phyloP scores from a whole-genome alignment of 2,113 vertebrate species.

The Tragulus kanchil region DNA sequence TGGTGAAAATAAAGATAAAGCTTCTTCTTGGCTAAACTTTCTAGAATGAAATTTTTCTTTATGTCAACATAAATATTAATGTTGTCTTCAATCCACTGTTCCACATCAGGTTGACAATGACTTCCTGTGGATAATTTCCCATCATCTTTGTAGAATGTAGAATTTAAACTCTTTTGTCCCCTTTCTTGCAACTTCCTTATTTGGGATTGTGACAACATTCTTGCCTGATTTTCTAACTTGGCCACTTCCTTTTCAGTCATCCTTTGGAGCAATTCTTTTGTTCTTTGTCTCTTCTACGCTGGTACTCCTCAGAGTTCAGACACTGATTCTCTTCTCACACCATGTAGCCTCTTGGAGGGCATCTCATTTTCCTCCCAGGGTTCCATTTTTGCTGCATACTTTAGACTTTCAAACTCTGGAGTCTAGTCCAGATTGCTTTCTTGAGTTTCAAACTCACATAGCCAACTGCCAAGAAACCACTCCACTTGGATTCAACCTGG shows the following conservation, averaged over 20 bases:
- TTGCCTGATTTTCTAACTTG: not conserved
- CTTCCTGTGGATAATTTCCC: not conserved
- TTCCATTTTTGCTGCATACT: not conserved
- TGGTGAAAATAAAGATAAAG: slow-evolving; percentile 32
- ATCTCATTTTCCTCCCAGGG: not conserved
- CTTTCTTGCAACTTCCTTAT: slow-evolving; percentile 14
- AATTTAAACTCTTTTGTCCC: not conserved
- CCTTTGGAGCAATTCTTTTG: slow-evolving; percentile 29
- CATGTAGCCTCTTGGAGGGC: not conserved
- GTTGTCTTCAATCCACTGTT: not conserved
- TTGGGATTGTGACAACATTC: not conserved
- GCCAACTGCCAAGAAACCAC: not conserved
- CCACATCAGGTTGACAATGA: not conserved
- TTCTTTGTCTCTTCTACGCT: not conserved
- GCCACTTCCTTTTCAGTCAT: slow-evolving; percentile 5
- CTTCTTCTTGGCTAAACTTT: not conserved
- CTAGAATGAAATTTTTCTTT: slow-evolving; percentile 52
- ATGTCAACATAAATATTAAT: not conserved
- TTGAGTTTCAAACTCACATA: slow-evolving; percentile 41
- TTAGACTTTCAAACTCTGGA: not conserved
- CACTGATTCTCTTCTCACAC: not conserved
- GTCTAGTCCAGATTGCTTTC: not conserved
- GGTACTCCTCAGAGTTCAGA: slow-evolving; percentile 18
- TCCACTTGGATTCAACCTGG: not conserved
- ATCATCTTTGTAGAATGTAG: slow-evolving; percentile 4